Conservation (phyloP, 1,140 invertebrate species). For the Hylyphantes graminicola region DNA sequence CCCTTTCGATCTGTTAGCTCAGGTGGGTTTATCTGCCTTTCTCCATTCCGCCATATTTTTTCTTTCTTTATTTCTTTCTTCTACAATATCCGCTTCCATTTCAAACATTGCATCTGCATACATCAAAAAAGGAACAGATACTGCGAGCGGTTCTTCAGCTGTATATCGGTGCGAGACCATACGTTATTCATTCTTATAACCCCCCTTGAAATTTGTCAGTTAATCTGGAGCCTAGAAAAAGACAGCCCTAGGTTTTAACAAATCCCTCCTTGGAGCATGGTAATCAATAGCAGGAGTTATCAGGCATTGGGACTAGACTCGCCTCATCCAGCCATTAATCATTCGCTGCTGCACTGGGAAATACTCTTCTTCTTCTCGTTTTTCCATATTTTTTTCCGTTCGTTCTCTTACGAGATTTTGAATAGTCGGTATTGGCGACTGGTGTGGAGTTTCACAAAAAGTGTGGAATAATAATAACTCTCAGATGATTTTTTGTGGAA, state of each 20-base stretch:
- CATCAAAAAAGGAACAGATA: conserved; percentile 30
- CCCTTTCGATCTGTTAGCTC: conserved; percentile 56
- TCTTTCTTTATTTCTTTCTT: conserved; percentile 8
- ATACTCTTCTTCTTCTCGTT: conserved; percentile 14
- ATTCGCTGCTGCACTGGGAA: conserved; percentile 42
- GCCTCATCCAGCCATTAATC: conserved; percentile 54
- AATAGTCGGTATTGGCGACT: too few relatives aligned
- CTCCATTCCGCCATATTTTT: conserved; percentile 14
- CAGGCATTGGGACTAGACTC: conserved; percentile 54
- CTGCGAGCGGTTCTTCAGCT: conserved; percentile 28
- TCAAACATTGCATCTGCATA: conserved; percentile 51
- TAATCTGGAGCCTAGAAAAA: conserved; percentile 34
- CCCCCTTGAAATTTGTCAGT: conserved; percentile 49
- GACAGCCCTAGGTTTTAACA: conserved; percentile 54
- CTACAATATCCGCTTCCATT: conserved; percentile 2
- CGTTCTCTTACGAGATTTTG: neutral
- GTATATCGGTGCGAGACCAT: conserved; percentile 38
- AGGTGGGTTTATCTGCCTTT: conserved; percentile 55
- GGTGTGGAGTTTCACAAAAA: too few relatives aligned
- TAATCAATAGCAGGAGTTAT: conserved; percentile 58
- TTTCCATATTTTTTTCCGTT: conserved; percentile 15
- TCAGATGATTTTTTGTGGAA: too few relatives aligned
- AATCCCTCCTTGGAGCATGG: conserved; percentile 53
- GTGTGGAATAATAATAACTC: too few relatives aligned
- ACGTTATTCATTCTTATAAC: conserved; percentile 58